Conservation (phyloP, 2,113 vertebrate genomes). For the Corythornis madagascariensis region DNA sequence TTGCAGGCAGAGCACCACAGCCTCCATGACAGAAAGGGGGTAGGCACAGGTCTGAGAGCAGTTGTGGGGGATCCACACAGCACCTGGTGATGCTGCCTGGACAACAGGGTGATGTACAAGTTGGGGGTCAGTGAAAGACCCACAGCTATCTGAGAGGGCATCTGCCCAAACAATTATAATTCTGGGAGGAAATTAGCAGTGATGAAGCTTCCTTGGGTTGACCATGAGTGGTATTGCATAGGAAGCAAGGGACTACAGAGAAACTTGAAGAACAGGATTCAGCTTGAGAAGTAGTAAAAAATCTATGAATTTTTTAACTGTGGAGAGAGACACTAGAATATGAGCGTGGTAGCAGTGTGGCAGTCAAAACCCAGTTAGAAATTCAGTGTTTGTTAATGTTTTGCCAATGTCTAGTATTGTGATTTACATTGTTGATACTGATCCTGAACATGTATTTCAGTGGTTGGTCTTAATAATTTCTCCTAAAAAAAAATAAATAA, state of each 20-base stretch:
- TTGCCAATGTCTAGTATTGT: background rate
- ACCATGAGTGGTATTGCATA: background rate
- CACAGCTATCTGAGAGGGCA: background rate
- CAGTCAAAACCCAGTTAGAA: background rate
- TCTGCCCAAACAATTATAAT: background rate
- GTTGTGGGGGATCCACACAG: background rate
- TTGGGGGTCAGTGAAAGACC: background rate
- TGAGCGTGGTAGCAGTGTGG: background rate
- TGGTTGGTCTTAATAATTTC: background rate
- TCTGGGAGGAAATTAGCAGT: background rate
- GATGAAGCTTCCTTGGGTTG: background rate
- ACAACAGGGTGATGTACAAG: background rate
- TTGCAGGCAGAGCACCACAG: rapidly evolving
- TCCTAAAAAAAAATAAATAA: rapidly evolving
- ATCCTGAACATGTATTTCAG: background rate
- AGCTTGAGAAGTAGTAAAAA: background rate
- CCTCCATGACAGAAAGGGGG: background rate
- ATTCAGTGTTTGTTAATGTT: background rate
- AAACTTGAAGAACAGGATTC: background rate
- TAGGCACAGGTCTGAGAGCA: background rate
- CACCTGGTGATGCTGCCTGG: background rate
- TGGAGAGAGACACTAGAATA: background rate
- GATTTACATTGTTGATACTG: background rate
- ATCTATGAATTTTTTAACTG: background rate
- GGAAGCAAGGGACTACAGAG: background rate